phyloP scores from a whole-genome alignment of 2,113 vertebrate genomes.

The Elachura formosa region DNA sequence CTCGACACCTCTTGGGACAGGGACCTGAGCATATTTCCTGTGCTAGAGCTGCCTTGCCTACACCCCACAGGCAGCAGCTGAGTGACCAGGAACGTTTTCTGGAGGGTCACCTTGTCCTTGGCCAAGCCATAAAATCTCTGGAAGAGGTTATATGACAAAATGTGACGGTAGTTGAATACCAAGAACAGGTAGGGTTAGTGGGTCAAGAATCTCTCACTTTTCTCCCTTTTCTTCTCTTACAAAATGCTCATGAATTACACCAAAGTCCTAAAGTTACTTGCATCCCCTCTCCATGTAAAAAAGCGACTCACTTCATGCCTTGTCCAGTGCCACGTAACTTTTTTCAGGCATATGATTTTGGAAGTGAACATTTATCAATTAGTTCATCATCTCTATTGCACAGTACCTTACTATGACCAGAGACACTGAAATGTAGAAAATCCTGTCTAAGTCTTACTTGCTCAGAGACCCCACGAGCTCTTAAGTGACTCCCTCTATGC shows the following conservation, averaged over 20 bases:
- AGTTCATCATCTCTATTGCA: background rate
- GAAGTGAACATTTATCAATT: background rate
- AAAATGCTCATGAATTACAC: background rate
- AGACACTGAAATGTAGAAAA: background rate
- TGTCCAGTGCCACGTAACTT: background rate
- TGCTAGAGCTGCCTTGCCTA: background rate
- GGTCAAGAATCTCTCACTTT: background rate
- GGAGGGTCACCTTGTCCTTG: background rate
- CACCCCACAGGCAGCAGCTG: background rate
- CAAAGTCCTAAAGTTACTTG: background rate
- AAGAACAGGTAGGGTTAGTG: background rate
- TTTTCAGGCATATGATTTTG: background rate
- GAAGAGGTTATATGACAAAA: background rate
- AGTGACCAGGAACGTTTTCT: background rate
- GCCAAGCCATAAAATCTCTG: background rate
- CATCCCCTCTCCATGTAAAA: background rate
- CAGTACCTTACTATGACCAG: background rate
- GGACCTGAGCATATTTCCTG: background rate
- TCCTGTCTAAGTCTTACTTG: background rate
- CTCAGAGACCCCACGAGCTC: background rate
- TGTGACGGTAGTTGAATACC: background rate
- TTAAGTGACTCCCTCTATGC: background rate
- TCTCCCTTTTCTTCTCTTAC: background rate
- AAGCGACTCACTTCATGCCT: background rate
- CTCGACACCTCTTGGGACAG: background rate